These are phyloP conservation scores for Colistium nudipinnis DNA, from an alignment of 2,113 vertebrate species.

Conservation along the genomic window DNA sequence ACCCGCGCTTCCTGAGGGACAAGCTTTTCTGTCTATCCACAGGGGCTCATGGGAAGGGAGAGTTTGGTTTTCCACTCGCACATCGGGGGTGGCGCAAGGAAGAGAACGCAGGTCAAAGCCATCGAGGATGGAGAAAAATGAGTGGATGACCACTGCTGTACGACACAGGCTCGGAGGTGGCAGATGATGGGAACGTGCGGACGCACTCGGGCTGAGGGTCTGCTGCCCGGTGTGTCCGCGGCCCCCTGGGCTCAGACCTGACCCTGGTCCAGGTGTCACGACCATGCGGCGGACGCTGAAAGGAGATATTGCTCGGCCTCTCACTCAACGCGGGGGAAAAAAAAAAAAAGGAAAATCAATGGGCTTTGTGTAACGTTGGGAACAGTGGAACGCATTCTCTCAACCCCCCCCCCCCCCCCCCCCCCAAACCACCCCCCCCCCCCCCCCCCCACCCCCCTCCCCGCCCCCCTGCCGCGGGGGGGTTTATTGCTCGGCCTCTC, in stretches of 20 bases:
- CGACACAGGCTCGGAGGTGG: constrained; percentile 6
- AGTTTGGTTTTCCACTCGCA: constrained; percentile 55
- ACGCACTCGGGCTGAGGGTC: constrained; percentile 19
- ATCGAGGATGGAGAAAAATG: constrained; percentile 33
- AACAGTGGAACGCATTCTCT: constrained; percentile 78
- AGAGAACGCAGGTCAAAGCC: constrained; percentile 51
- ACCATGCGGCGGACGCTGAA: constrained; percentile 75
- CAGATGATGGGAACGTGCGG: constrained; percentile 3
- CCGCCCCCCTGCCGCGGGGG: too few relatives aligned
- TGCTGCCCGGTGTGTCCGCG: constrained; percentile 28
- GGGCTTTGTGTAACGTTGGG: constrained; percentile 71
- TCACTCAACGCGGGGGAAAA: constrained; percentile 58
- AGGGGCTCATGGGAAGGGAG: constrained; percentile 63
- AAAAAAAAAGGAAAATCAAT: constrained; percentile 80
- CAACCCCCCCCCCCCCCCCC: too few relatives aligned
- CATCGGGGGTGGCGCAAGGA: constrained; percentile 33
- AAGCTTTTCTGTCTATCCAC: constrained; percentile 57
- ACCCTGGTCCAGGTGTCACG: constrained; percentile 77
- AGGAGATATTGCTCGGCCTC: constrained; percentile 73
- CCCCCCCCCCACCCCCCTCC: too few relatives aligned
- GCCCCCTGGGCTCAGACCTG: constrained; percentile 50
- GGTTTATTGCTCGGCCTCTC: constrained; percentile 70
- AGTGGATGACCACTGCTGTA: background rate
- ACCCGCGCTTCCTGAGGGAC: constrained; percentile 65
- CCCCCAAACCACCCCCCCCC: too few relatives aligned